Percentiles rank a stretch among this genome's conserved stretches.
Evolutionary conservation across 2,113 vertebrate species (phyloP).

Genomic region (Cyanocitta stelleri): DNA sequence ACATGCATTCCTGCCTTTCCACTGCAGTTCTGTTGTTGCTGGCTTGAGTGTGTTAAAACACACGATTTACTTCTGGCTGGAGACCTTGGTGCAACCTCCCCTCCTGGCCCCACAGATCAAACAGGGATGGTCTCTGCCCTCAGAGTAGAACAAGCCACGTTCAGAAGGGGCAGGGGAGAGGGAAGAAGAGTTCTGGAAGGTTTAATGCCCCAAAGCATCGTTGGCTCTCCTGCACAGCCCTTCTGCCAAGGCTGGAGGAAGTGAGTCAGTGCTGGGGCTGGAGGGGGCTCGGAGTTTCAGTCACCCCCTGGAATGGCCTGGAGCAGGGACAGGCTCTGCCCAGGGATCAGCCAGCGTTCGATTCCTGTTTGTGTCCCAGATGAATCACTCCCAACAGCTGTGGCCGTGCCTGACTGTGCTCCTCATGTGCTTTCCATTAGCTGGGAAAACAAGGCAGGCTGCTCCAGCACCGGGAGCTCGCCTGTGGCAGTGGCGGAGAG

Average conservation of each 20-base stretch:
- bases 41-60: neutral
- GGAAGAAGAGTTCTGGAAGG: neutral
- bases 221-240: neutral
- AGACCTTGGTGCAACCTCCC: neutral
- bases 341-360: neutral
- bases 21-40: neutral
- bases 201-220: neutral
- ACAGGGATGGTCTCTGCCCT: neutral
- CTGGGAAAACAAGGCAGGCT: slow-evolving; percentile 27
- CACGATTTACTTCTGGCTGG: neutral
- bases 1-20: neutral
- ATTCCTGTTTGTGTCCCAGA: slow-evolving; percentile 45
- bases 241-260: slow-evolving; percentile 8
- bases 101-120: neutral
- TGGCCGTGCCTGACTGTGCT: neutral
- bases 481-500: neutral
- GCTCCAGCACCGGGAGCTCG: neutral
- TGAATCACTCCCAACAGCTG: slow-evolving; percentile 52
- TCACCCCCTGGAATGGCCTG: slow-evolving; percentile 28
- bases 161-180: neutral
- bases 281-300: neutral
- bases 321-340: slow-evolving; percentile 32
- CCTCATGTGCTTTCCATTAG: slow-evolving; percentile 56
- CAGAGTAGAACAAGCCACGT: neutral
- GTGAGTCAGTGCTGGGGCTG: neutral